Base-by-base conservation (phyloP, 2,797 vertebrate species). In the Neomorphus geoffroyi region DNA sequence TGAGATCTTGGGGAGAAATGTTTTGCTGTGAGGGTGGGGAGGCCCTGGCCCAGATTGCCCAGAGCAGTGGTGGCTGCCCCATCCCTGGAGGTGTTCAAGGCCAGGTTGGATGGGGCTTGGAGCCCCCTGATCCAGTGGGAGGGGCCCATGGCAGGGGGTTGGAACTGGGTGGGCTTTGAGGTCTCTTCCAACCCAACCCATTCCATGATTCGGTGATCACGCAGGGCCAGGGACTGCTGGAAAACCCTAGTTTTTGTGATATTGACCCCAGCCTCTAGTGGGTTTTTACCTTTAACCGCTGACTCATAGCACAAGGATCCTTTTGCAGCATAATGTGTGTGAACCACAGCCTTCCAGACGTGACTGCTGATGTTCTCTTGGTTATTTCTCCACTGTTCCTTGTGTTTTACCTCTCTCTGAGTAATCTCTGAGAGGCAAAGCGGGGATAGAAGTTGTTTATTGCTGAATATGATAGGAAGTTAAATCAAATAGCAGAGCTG, bases 401-500 rank as follows among this genome's bases (percentile, higher is more conserved):
- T 3, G 16, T 54, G 51, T 82, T 93, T 91, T 48, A 50, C 72
- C 51, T 77, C 83, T 7, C 7, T 33, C 9, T 57, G 86, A 91
- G 57, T 79, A 53, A 75, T 56, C 53, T 56, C 41, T 4, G 10
- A 23, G 74, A 80, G 46, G 62, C 43, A 18, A 60, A 89, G 32
- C 70, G 66, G 21, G 64, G 56, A 39, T 64, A 53, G 43, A 85
- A 90, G 64, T 60, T 32, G 93, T 92, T 80, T 78, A 89, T 85
- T 58, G 82, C 77, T 67, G 61, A 60, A 94, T 73, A 83, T 72
- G 32, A 56, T n/a, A 73, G 73, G 78, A 83, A 96, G 93, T 93
- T 80, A 91, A 94, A 92, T 90, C 79, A 83, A 60, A 57, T 79
- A 77, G 87, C 80, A 53, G 88, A n/a, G 65, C 43, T 1, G 2